Base-by-base conservation (phyloP, 2,888 invertebrate species). In the Harpagoxenus sublaevis region DNA sequence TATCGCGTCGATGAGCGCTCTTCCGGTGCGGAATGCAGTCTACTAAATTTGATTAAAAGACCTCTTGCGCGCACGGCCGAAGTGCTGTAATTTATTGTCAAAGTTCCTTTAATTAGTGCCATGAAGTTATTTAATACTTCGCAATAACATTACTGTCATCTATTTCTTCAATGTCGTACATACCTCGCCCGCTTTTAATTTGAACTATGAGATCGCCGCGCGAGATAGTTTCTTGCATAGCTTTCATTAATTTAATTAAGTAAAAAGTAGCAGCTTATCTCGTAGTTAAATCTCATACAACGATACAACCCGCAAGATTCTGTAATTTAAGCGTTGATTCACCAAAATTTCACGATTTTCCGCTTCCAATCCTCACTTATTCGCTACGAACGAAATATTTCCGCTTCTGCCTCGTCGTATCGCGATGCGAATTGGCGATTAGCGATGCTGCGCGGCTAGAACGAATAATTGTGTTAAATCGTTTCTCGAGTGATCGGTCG, bases 21-120 rank as follows among this genome's bases (percentile, higher is more conserved):
- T 79, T 81, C 71, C 57, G 51, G 39, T n/a, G 15, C n/a, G 79
- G 62, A 84, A 84, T 84, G 79, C 71, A 73, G 51, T 81, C 82
- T 73, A 66, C 71, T 83, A 66, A 84, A 78, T 84, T 84, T 84
- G 68, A 84, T 84, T 84, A 84, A 84, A 84, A 84, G 78, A 62
- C 78, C 78, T 53, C 60, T n/a, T 42, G 68, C 78, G 60, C 60
- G 66, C 39, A 3, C 28, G 18, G 35, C 60, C 35, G n/a, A 70
- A 84, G 53, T 62, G 68, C 48, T 45, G 57, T 42, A 78, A 68
- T 84, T 68, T 78, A 79, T 84, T 79, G 60, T 78, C 79, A 65
- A 78, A 84, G 68, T 84, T 83, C 68, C 78, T 71, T 81, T 81
- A 81, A 81, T 81, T 81, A 81, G 71, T 81, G 79, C 60, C 71